Conservation (phyloP, 2,797 vertebrate species). For the Artibeus jamaicensis region DNA sequence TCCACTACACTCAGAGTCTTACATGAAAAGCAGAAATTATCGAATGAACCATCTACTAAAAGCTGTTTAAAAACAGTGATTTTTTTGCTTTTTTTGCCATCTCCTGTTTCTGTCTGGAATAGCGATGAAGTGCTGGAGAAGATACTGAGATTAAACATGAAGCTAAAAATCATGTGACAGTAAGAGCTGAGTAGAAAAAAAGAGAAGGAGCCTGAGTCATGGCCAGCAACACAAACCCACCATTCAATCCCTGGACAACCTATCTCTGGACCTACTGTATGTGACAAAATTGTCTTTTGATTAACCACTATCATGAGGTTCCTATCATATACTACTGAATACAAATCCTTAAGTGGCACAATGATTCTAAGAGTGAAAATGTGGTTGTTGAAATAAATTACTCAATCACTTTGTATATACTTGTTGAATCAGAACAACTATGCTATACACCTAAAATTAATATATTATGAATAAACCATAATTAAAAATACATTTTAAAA, state of each 20-base stretch:
- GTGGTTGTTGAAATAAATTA: not conserved
- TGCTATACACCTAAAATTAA: not conserved
- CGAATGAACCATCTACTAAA: not conserved
- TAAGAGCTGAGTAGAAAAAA: not conserved
- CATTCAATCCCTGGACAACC: not conserved
- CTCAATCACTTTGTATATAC: not conserved
- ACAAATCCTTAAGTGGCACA: not conserved
- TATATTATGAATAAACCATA: not conserved
- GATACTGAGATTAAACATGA: not conserved
- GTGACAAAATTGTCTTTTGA: not conserved
- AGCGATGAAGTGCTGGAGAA: not conserved
- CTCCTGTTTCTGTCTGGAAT: not conserved
- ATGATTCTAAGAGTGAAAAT: not conserved
- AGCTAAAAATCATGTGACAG: not conserved
- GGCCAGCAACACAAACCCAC: not conserved
- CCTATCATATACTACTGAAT: not conserved
- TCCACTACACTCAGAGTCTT: conserved; percentile 89
- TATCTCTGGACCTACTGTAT: not conserved
- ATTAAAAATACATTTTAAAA: not conserved
- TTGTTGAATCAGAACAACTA: not conserved
- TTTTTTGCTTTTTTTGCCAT: not conserved
- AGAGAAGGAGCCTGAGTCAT: not conserved
- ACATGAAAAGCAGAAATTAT: conserved; percentile 75
- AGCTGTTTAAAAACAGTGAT: not conserved
- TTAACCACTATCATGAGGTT: not conserved